Percentiles rank a stretch among this genome's conserved stretches.
Evolutionary conservation across 2,797 vertebrate genomes (phyloP).

Genomic region (Chloroceryle inda): DNA sequence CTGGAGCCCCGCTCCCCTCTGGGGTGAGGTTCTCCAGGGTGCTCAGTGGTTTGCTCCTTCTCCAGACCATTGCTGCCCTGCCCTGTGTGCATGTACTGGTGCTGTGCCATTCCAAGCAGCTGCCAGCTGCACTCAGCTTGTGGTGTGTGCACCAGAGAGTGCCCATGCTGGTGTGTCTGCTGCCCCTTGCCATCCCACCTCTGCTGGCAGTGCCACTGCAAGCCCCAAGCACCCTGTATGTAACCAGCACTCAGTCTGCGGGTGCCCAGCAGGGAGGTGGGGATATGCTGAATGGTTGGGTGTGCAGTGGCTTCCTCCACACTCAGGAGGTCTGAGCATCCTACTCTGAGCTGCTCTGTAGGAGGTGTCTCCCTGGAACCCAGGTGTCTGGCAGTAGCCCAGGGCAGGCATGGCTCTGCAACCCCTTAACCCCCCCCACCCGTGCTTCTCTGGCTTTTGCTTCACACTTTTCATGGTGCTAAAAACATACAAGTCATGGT

Average conservation of each 20-base stretch:
- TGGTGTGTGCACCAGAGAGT: fast-evolving
- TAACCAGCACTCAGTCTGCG: background rate
- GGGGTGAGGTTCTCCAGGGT: background rate
- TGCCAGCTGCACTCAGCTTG: too few relatives aligned
- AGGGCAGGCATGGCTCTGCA: background rate
- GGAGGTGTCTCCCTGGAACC: background rate
- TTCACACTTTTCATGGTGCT: background rate
- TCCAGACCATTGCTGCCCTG: background rate
- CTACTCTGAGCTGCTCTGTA: background rate
- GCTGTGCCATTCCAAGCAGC: background rate
- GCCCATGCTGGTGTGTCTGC: fast-evolving
- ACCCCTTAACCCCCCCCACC: too few relatives aligned
- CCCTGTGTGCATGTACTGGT: fast-evolving
- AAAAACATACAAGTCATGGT: background rate
- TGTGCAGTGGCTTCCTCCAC: background rate
- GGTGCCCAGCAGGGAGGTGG: fast-evolving
- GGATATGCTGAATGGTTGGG: fast-evolving
- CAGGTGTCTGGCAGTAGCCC: fast-evolving
- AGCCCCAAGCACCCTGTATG: background rate
- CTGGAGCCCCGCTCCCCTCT: background rate
- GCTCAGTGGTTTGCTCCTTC: background rate
- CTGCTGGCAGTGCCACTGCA: background rate
- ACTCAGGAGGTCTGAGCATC: background rate
- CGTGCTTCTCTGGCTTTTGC: background rate
- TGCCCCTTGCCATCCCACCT: background rate